Base-by-base conservation (phyloP, 2,888 invertebrate genomes). In the Cantharis rufa region DNA sequence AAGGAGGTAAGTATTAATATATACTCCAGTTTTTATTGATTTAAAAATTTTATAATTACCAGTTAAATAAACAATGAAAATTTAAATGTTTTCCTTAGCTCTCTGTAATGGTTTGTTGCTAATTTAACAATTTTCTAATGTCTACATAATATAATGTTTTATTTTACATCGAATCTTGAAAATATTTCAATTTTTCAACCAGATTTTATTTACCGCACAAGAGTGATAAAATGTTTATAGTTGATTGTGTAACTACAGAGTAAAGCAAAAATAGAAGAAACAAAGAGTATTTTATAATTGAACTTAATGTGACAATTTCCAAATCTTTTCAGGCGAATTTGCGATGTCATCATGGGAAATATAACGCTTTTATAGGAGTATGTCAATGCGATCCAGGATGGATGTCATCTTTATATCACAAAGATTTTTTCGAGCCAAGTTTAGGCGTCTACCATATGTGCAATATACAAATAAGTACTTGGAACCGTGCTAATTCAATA, bases 401-500 rank as follows among this genome's bases (percentile, higher is more conserved):
- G 89, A 84, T 84, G 13, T 88, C 89, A 0, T 81, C 84, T 7
- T 83, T 86, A 2, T 79, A 85, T 15, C 84, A 86, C 69, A 85
- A 85, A 73, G 85, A 85, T 16, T 81, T 83, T 68, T 85, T 86
- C 75, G 84, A 87, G 72, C 87, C 88, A 1, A 85, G 85, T 18
- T 82, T 88, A 27, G 85, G 86, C 18, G 82, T 84, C 3, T 88
- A 87, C 70, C 89, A 89, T 80, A 88, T 89, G 86, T 89, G 89
- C 79, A 89, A 89, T 78, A 86, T 89, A 15, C 85, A 87, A 81
- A 79, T 85, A 3, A 84, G 84, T 9, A 84, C 85, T 24, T 88
- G 88, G 88, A 85, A 85, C 66, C 82, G 83, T 13, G 83, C 85
- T 2, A 86, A 86, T 79, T 82, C 83, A 28, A 81, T 81, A 15